phyloP scores from a whole-genome alignment of 2,888 invertebrate species.

The Eustalomyia histrio region DNA sequence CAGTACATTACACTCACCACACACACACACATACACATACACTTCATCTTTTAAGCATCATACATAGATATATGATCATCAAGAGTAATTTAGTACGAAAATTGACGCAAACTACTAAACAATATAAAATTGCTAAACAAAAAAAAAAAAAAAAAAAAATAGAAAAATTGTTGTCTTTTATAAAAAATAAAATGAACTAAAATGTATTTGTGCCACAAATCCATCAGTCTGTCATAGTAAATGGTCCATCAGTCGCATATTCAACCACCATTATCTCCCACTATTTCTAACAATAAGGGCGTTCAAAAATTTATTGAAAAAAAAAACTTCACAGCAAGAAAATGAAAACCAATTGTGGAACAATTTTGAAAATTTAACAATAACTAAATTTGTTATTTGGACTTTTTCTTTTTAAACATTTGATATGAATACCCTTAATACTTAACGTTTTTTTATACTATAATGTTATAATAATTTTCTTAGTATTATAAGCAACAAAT shows the following conservation, averaged over 20 bases:
- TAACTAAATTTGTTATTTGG: no score
- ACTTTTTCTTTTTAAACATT: no score
- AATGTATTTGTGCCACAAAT: conserved; percentile 51
- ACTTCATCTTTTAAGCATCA: conserved; percentile 7
- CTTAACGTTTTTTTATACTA: conserved; percentile 20
- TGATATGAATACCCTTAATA: not conserved
- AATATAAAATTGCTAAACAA: conserved; percentile 52
- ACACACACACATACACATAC: conserved; percentile 15
- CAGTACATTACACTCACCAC: not conserved
- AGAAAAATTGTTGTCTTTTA: conserved; percentile 22
- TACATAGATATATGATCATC: conserved; percentile 13
- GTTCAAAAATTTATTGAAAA: not conserved
- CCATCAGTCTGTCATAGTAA: conserved; percentile 54
- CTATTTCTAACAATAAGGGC: not conserved
- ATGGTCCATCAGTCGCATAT: conserved; percentile 31
- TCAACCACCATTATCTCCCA: not conserved
- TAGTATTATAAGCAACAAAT: conserved; percentile 7
- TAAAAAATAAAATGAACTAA: conserved; percentile 38
- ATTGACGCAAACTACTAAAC: conserved; percentile 41
- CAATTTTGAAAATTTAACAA: not conserved
- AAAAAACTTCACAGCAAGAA: no score
- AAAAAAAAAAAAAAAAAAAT: conserved; percentile 34
- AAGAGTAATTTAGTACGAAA: conserved; percentile 41
- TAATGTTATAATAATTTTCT: conserved; percentile 19
- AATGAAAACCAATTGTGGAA: no score